Evolutionary conservation across 1,140 invertebrate genomes (phyloP).

Genomic region (Dendroctonus ponderosae): DNA sequence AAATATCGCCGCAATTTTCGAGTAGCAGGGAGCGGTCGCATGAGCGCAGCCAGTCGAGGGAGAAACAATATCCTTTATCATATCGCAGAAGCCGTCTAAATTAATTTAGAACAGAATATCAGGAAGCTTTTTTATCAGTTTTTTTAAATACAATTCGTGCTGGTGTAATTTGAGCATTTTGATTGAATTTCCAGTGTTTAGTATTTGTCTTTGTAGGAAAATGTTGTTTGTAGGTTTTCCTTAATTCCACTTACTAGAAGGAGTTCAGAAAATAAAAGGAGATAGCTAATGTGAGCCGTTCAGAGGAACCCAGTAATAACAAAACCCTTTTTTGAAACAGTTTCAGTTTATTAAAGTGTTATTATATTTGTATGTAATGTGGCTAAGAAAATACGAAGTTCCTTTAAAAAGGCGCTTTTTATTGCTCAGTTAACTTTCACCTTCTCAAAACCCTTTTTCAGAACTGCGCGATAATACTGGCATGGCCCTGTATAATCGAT

Average conservation of each 20-base stretch:
- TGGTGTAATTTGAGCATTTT: not conserved
- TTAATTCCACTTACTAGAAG: conserved; percentile 56
- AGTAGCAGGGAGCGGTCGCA: conserved; percentile 60
- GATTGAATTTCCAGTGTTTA: no score
- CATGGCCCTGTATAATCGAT: no score
- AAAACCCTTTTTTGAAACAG: not conserved
- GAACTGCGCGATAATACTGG: no score
- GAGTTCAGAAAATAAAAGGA: conserved; percentile 59
- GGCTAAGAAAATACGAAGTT: conserved; percentile 1
- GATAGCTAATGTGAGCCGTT: conserved; percentile 49
- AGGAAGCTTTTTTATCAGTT: not conserved
- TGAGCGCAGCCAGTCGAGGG: conserved; percentile 64
- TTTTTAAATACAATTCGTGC: conserved; percentile 13
- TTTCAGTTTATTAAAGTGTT: conserved; percentile 3
- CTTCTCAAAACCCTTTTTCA: no score
- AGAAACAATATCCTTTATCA: conserved; percentile 80
- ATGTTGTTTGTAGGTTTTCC: no score
- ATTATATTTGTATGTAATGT: conserved; percentile 15
- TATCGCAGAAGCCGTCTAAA: not conserved
- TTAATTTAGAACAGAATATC: not conserved
- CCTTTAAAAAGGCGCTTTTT: not conserved
- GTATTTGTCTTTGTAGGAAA: not conserved
- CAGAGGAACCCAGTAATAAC: conserved; percentile 7
- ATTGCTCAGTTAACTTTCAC: no score
- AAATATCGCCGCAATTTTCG: conserved; percentile 64